Evolutionary conservation across 2,888 invertebrate species (phyloP).

Genomic region (Dendrolimus pini): DNA sequence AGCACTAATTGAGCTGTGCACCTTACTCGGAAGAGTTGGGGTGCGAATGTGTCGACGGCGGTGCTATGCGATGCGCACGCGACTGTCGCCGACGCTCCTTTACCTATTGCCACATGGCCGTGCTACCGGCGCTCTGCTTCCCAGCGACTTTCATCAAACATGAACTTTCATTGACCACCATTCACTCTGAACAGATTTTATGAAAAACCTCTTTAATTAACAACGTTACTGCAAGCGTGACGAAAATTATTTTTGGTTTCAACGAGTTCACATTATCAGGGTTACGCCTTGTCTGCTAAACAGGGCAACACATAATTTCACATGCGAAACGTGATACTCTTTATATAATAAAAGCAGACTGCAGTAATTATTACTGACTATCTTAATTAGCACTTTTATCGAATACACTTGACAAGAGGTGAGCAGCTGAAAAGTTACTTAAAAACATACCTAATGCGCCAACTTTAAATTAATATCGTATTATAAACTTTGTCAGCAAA

Average conservation of each 20-base stretch:
- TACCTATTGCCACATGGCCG: constrained; percentile 38
- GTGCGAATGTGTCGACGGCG: constrained; percentile 25
- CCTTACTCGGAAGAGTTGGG: constrained; percentile 25
- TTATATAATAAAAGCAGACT: constrained; percentile 6
- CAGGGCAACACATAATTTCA: not conserved
- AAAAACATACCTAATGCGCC: too few relatives aligned
- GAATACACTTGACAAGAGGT: too few relatives aligned
- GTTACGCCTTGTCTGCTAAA: not conserved
- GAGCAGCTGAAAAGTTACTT: too few relatives aligned
- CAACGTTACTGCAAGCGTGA: not conserved
- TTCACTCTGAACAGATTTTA: constrained; percentile 18
- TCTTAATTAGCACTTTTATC: too few relatives aligned
- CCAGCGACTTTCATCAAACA: constrained; percentile 44
- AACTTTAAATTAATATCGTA: too few relatives aligned
- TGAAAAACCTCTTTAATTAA: constrained; percentile 5
- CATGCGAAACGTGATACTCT: constrained; percentile 3
- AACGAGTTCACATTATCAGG: not conserved
- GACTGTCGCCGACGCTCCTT: constrained; percentile 43
- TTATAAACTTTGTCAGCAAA: too few relatives aligned
- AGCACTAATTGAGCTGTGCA: constrained; percentile 25
- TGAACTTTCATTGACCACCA: constrained; percentile 42
- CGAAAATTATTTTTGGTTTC: not conserved
- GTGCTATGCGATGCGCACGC: constrained; percentile 31
- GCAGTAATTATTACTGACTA: too few relatives aligned
- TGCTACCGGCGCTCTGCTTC: constrained; percentile 13